A percentile compares a stretch with the other conserved stretches of the same genome.
Conservation (phyloP, 1,140 invertebrate species). For the Drosophila sulfurigaster region DNA sequence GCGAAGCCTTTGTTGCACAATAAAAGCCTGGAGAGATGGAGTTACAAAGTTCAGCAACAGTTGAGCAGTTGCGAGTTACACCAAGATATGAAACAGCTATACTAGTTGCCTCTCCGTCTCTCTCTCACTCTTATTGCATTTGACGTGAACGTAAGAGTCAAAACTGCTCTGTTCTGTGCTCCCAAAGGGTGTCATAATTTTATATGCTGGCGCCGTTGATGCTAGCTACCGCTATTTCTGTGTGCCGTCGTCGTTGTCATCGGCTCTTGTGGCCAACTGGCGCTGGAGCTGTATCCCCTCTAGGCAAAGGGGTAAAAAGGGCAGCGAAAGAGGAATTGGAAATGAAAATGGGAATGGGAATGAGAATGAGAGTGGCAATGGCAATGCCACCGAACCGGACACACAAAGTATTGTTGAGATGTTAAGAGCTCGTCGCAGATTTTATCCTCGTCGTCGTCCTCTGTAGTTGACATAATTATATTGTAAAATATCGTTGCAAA, state of each 20-base stretch:
- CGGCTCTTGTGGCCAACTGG: conserved; percentile 14
- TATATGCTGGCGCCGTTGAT: conserved; percentile 67
- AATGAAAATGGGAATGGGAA: conserved; percentile 3
- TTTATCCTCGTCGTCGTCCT: conserved; percentile 61
- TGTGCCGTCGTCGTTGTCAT: conserved; percentile 17
- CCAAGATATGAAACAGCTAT: not conserved
- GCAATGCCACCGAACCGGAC: conserved; percentile 18
- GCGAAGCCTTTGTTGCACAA: not conserved
- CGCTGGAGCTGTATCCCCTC: conserved; percentile 18
- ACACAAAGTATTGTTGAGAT: conserved; percentile 74
- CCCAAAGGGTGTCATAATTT: conserved; percentile 77
- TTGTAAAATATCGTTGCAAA: conserved; percentile 78
- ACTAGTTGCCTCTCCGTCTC: not conserved
- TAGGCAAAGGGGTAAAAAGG: not conserved
- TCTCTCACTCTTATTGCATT: conserved; percentile 5
- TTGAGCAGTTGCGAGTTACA: not conserved
- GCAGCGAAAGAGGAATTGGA: not conserved
- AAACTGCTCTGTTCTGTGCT: conserved; percentile 40
- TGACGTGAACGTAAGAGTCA: conserved; percentile 5
- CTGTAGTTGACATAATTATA: conserved; percentile 80
- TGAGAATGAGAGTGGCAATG: not conserved
- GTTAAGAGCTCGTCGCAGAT: conserved; percentile 72
- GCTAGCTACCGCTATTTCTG: conserved; percentile 4
- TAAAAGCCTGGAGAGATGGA: not conserved
- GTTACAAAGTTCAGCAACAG: not conserved